These are phyloP conservation scores for Pristionchus exspectatus DNA, from an alignment of 2,888 invertebrate genomes.

Conservation along the genomic window DNA sequence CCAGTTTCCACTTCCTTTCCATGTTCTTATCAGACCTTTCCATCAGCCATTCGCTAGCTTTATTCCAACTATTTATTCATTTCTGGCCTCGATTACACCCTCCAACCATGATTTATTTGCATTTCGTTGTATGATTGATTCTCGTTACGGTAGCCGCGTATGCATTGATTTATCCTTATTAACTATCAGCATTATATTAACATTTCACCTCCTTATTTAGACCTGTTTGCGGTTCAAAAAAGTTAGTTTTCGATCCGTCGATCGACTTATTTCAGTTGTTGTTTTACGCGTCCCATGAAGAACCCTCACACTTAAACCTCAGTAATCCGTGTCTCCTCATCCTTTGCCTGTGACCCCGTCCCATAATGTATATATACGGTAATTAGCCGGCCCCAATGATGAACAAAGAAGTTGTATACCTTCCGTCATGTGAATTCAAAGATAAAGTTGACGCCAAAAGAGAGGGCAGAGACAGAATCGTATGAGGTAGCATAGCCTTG, in stretches of 20 bases:
- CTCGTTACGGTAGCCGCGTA: background rate
- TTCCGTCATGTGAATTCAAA: background rate
- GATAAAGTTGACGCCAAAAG: background rate
- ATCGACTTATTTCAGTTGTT: background rate
- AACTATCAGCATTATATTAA: background rate
- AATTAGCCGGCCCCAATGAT: background rate
- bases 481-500: no score
- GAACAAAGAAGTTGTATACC: background rate
- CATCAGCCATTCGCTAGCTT: no score
- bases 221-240: background rate
- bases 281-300: background rate
- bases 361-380: background rate
- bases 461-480: background rate
- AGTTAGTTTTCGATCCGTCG: background rate
- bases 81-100: no score
- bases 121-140: background rate
- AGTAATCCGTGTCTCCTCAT: background rate
- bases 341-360: background rate
- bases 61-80: no score
- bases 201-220: background rate
- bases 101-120: background rate
- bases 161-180: background rate
- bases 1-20: no score
- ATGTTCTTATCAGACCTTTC: no score
- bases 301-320: background rate